Conservation (phyloP, 2,888 invertebrate genomes). For the Patella caerulea region DNA sequence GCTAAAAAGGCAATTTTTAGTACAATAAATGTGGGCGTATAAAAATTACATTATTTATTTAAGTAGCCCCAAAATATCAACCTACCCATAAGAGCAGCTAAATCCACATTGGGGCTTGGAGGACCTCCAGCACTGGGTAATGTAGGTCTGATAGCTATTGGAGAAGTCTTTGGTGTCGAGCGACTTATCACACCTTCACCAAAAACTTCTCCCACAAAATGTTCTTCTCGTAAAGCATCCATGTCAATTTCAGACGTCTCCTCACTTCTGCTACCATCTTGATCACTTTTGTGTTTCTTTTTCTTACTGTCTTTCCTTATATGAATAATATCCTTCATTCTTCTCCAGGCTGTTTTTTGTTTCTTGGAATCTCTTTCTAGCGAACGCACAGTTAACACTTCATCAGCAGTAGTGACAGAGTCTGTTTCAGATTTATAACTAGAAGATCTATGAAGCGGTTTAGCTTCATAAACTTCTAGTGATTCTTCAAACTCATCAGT, state of each 20-base stretch:
- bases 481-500: slow-evolving; percentile 39
- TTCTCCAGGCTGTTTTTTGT: slow-evolving; percentile 82
- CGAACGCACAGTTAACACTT: slow-evolving; percentile 24
- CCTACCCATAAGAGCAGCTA: slow-evolving; percentile 63
- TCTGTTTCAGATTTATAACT: slow-evolving; percentile 56
- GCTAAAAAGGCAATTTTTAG: no score
- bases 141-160: slow-evolving; percentile 42
- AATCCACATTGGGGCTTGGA: slow-evolving; percentile 40
- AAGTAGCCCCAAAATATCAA: neutral
- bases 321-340: slow-evolving; percentile 84
- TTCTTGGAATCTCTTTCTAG: slow-evolving; percentile 45
- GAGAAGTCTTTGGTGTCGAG: slow-evolving; percentile 60
- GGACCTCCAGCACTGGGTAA: slow-evolving; percentile 9
- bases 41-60: no score
- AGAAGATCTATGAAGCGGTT: slow-evolving; percentile 50
- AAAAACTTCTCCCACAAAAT: slow-evolving; percentile 39
- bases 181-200: slow-evolving; percentile 56
- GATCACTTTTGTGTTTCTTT: slow-evolving; percentile 66
- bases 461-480: slow-evolving; percentile 32
- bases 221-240: slow-evolving; percentile 50
- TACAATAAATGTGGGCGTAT: no score
- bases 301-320: slow-evolving; percentile 80
- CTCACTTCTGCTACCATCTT: slow-evolving; percentile 45
- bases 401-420: slow-evolving; percentile 21
- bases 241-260: slow-evolving; percentile 59